Base-by-base conservation (phyloP, 2,888 invertebrate species). In the Patella caerulea region DNA sequence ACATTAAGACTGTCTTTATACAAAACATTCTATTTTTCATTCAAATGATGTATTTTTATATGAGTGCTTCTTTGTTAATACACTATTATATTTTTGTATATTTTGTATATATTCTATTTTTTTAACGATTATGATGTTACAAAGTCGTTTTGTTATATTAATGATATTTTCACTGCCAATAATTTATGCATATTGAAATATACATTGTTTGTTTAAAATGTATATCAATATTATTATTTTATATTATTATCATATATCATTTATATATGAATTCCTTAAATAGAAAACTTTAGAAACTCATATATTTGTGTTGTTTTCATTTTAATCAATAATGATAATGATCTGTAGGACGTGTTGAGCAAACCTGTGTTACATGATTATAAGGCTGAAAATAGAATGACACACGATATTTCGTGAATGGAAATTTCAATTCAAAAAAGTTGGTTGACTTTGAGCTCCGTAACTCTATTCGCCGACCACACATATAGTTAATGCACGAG, bases 91-190 rank as follows among this genome's bases (percentile, higher is more conserved):
- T 65, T 65, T 65, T 65, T 65, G 65, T 65, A 65, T 65, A 65
- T 65, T 19, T 15, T 65, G 65, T 24, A 65, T 24, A 45, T 45
- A 45, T 45, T 45, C 45, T 45, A 45, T 45, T 45, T 45, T 45
- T 45, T 45, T 45, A 45, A 45, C 45, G 45, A 45, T 45, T 45
- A 45, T 45, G 45, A 24, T 24, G 65, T 24, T 65, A 65, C 24
- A 24, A 14, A 3, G 24, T 65, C 65, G 65, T 65, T 65, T 65
- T 24, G 19, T 65, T 19, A 24, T 65, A 65, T 65, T 24, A 65
- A 65, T 65, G 65, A 65, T 65, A 65, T 65, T 65, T 24, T 65
- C 14, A 65, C 65, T 65, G 65, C 65, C 65, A 65, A 65, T 65
- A 65, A 65, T 65, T 65, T 65, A 65, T 65, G 65, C 19, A 65